Base-by-base conservation (phyloP, 2,888 invertebrate species). In the Melangyna quadrimaculata region DNA sequence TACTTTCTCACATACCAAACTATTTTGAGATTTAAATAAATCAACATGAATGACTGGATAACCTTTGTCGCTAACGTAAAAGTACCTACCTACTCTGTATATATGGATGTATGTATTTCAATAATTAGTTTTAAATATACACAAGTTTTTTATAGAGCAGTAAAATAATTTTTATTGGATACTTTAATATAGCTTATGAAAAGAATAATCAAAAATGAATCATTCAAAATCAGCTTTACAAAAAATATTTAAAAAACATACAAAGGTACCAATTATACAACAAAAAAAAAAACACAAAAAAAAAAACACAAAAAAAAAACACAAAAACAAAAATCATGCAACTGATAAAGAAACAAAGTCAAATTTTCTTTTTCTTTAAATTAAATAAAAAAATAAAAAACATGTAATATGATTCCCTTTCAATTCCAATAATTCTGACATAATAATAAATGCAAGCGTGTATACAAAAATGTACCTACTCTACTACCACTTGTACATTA, bases 351-450 rank as follows among this genome's bases (percentile, higher is more conserved):
- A 59, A 59, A 59, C 59, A 59, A 57, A 57, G 35, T 59, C 59
- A 37, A 22, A 22, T 37, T 57, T 32, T 12, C 14, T 22, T 17
- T 12, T 10, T 57, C 9, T 17, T 19, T 35, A 1, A 3, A n/a
- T 43, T 35, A 12, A 45, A 48, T 12, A 12, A 48, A 63, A 48
- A 65, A 32, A 32, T 48, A 40, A 63, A 14, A 29, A 67, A 67
- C 67, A 67, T 67, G 67, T 51, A 67, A 67, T 48, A 67, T 67
- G 48, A 67, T 67, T 67, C 67, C 51, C 51, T 67, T 67, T 37
- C 63, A 63, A 63, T 63, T 63, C 63, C 40, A 63, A 63, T 63
- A 65, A 65, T 67, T 67, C 67, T 67, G 67, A 67, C 67, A 67
- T 67, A 67, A 67, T 51, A 67, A 67, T 32, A 51, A 65, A 45